These are phyloP conservation scores for Dicerorhinus sumatrensis DNA, from an alignment of 2,113 vertebrate species.

Conservation along the genomic window DNA sequence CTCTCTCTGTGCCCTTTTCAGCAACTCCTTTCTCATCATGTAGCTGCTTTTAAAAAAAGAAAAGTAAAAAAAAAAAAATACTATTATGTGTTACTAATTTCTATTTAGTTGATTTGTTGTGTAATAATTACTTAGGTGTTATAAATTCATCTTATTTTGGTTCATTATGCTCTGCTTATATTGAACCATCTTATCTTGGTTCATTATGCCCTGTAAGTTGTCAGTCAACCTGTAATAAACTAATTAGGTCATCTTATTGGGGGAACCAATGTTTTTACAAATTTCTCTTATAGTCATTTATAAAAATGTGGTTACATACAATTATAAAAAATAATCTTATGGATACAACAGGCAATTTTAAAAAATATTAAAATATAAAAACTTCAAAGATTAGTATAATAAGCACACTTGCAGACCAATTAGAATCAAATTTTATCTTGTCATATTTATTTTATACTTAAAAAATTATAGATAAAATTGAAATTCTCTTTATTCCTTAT, in stretches of 20 bases:
- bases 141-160: not conserved
- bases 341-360: not conserved
- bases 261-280: slow-evolving; percentile 70
- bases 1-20: not conserved
- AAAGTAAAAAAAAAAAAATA: not conserved
- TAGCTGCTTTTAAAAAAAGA: not conserved
- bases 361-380: not conserved
- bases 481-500: slow-evolving; percentile 21
- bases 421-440: slow-evolving; percentile 21
- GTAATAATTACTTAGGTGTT: not conserved
- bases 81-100: not conserved
- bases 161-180: slow-evolving; percentile 38
- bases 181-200: not conserved
- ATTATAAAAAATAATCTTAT: slow-evolving; percentile 25
- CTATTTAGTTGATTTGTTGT: slow-evolving; percentile 41
- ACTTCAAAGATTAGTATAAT: not conserved
- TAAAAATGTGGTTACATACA: slow-evolving; percentile 42
- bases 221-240: slow-evolving; percentile 52
- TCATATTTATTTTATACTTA: not conserved
- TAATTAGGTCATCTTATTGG: slow-evolving; percentile 69
- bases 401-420: not conserved
- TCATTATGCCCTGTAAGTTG: slow-evolving; percentile 10
- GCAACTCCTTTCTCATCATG: not conserved
- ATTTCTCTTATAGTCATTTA: slow-evolving; percentile 50
- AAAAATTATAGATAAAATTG: not conserved